Evolutionary conservation across 2,797 vertebrate species (phyloP).

Genomic region (Gymnothorax javanicus): DNA sequence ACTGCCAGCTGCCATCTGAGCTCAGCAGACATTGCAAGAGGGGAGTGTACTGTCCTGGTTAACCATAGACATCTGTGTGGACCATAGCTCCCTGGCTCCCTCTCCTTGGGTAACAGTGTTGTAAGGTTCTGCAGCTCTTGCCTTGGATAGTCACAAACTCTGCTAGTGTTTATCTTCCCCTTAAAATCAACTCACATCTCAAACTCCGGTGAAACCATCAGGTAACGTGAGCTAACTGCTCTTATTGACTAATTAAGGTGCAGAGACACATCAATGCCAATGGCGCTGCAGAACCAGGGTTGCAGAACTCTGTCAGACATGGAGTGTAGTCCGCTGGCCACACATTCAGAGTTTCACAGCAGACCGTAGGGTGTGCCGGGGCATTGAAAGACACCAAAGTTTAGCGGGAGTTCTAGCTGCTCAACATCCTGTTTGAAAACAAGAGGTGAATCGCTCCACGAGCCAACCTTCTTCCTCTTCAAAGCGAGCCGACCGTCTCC

Average conservation of each 20-base stretch:
- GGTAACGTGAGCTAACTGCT: too few relatives aligned
- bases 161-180: too few relatives aligned
- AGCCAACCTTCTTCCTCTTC: not conserved
- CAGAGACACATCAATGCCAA: too few relatives aligned
- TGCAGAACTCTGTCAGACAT: not conserved
- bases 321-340: not conserved
- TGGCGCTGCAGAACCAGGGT: too few relatives aligned
- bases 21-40: not conserved
- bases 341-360: not conserved
- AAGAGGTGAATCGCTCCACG: not conserved
- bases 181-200: too few relatives aligned
- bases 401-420: not conserved
- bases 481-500: not conserved
- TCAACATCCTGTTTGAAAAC: not conserved
- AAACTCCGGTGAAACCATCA: too few relatives aligned
- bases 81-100: not conserved
- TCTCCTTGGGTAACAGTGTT: not conserved
- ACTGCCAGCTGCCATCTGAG: not conserved
- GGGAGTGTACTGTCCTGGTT: not conserved
- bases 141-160: too few relatives aligned
- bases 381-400: not conserved
- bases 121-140: too few relatives aligned
- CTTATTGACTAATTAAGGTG: too few relatives aligned
- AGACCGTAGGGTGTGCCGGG: not conserved
- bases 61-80: not conserved